Evolutionary conservation across 2,888 invertebrate species (phyloP).

Genomic region (Congeria kusceri): DNA sequence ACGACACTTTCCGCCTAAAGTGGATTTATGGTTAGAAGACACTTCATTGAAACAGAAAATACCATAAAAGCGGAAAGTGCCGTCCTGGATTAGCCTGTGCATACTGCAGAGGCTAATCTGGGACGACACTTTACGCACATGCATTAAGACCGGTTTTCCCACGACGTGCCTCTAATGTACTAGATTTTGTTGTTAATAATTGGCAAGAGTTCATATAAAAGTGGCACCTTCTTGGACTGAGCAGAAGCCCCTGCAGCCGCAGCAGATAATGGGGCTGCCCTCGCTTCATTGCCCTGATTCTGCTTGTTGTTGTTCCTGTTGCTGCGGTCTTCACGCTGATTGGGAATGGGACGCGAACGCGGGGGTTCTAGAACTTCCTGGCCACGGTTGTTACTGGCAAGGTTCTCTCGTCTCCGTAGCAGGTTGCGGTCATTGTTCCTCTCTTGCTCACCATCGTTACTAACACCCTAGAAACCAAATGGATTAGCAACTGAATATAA

Average conservation of each 20-base stretch:
- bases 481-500: too few relatives aligned
- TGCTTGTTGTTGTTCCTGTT: constrained; percentile 70
- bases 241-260: background rate
- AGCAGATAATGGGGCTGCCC: background rate
- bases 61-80: too few relatives aligned
- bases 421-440: constrained; percentile 79
- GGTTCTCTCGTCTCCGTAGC: constrained; percentile 68
- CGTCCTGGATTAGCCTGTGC: too few relatives aligned
- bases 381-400: constrained; percentile 69
- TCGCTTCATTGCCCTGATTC: constrained; percentile 39
- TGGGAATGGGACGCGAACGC: constrained; percentile 36
- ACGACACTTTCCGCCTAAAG: too few relatives aligned
- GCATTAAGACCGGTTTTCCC: too few relatives aligned
- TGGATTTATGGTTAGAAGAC: too few relatives aligned
- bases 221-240: background rate
- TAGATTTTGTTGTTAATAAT: too few relatives aligned
- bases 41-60: too few relatives aligned
- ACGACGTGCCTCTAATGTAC: too few relatives aligned
- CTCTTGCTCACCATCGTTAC: constrained; percentile 76
- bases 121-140: too few relatives aligned
- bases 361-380: constrained; percentile 43
- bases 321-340: constrained; percentile 71
- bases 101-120: too few relatives aligned
- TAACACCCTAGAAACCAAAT: constrained; percentile 60
- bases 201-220: too few relatives aligned